A percentile compares a stretch with the other conserved stretches of the same genome.
Evolutionary conservation across 2,113 vertebrate genomes (phyloP).

Genomic region (Larimichthys crocea): DNA sequence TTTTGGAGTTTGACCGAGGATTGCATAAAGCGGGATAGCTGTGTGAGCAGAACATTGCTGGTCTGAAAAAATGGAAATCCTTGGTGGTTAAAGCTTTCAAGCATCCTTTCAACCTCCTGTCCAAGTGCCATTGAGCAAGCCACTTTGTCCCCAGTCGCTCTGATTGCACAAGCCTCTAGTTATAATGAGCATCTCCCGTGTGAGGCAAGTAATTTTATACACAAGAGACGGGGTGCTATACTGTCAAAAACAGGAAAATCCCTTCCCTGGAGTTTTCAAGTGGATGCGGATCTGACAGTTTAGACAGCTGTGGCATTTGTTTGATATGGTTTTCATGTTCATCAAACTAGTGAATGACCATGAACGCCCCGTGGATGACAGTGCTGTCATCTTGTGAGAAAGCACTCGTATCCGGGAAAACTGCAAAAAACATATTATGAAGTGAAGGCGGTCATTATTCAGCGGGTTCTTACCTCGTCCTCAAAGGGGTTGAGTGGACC

Average conservation of each 20-base stretch:
- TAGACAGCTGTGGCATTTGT: constrained; percentile 73
- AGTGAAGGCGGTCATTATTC: constrained; percentile 50
- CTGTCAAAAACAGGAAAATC: constrained; percentile 47
- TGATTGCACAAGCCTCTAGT: constrained; percentile 20
- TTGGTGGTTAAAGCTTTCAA: constrained; percentile 3
- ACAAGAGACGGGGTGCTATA: constrained; percentile 16
- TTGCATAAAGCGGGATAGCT: not conserved
- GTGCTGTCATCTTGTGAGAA: constrained; percentile 46
- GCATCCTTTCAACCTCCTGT: not conserved
- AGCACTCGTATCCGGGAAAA: constrained; percentile 31
- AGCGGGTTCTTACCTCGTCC: not conserved
- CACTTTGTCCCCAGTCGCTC: constrained; percentile 4
- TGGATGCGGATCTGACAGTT: constrained; percentile 56
- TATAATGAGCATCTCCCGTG: constrained; percentile 42
- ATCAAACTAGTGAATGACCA: constrained; percentile 58
- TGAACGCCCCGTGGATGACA: constrained; percentile 20
- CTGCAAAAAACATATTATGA: constrained; percentile 36
- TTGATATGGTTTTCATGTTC: constrained; percentile 62
- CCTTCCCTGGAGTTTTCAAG: constrained; percentile 35
- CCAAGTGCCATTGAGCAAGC: constrained; percentile 32
- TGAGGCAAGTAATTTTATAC: constrained; percentile 30
- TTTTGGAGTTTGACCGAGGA: not conserved
- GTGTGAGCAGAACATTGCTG: not conserved
- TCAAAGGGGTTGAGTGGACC: constrained; percentile 25
- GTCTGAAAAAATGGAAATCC: not conserved